Evolutionary conservation across 2,113 vertebrate species (phyloP).

Genomic region (Platichthys flesus): DNA sequence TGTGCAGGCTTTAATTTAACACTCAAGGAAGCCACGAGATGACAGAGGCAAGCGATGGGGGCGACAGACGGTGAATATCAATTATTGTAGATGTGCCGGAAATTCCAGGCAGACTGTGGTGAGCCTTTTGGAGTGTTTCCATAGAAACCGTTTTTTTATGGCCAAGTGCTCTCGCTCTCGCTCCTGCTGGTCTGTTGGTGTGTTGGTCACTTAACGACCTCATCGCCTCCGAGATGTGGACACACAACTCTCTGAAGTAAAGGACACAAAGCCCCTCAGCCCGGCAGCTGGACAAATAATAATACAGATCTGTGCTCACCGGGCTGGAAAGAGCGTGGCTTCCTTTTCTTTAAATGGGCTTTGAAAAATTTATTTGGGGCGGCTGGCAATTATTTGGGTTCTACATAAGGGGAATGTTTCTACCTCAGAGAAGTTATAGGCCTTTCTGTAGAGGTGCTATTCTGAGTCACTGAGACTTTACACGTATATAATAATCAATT

Average conservation of each 20-base stretch:
- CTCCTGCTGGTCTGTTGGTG: slow-evolving; percentile 50
- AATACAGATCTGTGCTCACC: neutral
- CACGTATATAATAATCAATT: too few relatives aligned
- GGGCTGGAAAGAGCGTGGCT: neutral
- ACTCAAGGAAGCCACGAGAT: neutral
- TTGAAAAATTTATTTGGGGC: neutral
- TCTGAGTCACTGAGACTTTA: too few relatives aligned
- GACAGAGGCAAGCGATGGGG: slow-evolving; percentile 11
- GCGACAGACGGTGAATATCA: slow-evolving; percentile 40
- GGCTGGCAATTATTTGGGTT: neutral
- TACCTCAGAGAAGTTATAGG: neutral
- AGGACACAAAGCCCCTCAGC: neutral
- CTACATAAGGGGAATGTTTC: too few relatives aligned
- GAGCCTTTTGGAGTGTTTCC: slow-evolving; percentile 79
- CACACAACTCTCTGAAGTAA: neutral
- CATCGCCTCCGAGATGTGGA: slow-evolving; percentile 45
- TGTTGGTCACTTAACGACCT: slow-evolving; percentile 68
- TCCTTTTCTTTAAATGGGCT: neutral
- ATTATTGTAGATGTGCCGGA: slow-evolving; percentile 55
- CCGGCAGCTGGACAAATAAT: neutral
- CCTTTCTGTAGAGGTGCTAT: too few relatives aligned
- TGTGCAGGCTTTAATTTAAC: slow-evolving; percentile 4
- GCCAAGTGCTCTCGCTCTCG: slow-evolving; percentile 58
- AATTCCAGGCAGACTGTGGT: slow-evolving; percentile 54
- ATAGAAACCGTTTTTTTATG: slow-evolving; percentile 80